Base-by-base conservation (phyloP, 2,113 vertebrate genomes). In the Steatornis caripensis region DNA sequence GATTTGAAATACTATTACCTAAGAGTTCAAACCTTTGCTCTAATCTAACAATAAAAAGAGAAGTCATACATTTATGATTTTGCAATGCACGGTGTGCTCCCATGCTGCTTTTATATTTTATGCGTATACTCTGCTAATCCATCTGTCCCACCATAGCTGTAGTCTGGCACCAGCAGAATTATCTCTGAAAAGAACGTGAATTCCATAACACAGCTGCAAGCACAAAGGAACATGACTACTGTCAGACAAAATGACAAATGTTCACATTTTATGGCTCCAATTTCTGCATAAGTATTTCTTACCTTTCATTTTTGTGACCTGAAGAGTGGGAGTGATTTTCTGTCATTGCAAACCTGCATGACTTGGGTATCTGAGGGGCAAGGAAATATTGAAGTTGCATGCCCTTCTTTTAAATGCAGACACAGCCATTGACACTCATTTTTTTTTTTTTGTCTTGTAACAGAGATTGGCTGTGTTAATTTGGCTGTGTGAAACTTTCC, bases 151-250 rank as follows among this genome's bases (percentile, higher is more conserved):
- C 89, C 41, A 51, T 74, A 93, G 88, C 86, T 92, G 60, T 85
- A 90, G 95, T 92, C 94, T 95, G 92, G 95, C 95, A 97, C 93
- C 93, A 95, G 77, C 36, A 95, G 91, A 96, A 95, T 95, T 95
- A 82, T 87, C 85, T 91, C 90, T 92, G 86, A 95, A 96, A 96
- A 96, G 85, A 95, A 89, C 89, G 71, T 68, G 87, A 97, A 97
- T 97, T 97, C 96, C 84, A 66, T 80, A 91, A 90, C 4, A 0
- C 84, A 95, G 94, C 92, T 96, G 90, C 89, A 95, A 96, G 89
- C 76, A 95, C 84, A 97, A 95, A 93, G 53, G 66, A 84, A 77
- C 58, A 74, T 46, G 66, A 82, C 70, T 94, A 61, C 53, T 87
- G 79, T 94, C 92, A 93, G 88, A 77, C 66, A 91, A 90, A 93